Base-by-base conservation (phyloP, 2,113 vertebrate genomes). In the Pachypanchax playfairii region DNA sequence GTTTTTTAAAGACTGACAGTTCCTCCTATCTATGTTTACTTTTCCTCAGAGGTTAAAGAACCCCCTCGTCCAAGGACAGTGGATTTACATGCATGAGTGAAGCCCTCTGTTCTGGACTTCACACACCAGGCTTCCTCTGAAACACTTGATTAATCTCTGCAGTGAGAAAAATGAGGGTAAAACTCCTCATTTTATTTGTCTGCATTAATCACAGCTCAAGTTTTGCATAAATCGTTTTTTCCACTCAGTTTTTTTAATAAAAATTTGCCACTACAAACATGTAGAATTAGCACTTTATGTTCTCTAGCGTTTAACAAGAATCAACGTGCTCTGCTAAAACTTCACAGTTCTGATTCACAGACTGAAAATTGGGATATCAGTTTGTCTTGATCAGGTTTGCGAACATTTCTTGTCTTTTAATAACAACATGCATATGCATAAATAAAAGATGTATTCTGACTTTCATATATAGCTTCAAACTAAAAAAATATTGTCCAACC, bases 241-340 rank as follows among this genome's bases (percentile, higher is more conserved):
- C 25, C 35, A 21, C 31, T 63, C 48, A 39, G 33, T 55, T 20
- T 28, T 31, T 38, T 22, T 29, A 29, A 49, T 33, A 33, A 11
- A 28, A 20, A 49, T 69, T 43, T 57, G 24, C 13, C 64, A 65
- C 79, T 65, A 50, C 73, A 62, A 20, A 68, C 33, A 33, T 49
- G 61, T 65, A 46, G 60, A 82, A 63, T 70, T 58, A 42, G n/a
- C 39, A 53, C 46, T 65, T 80, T 76, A 67, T 58, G 50, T 4
- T 58, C 57, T 60, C 28, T 25, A 67, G 58, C 60, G 15, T 36
- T 38, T 17, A 35, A 36, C 33, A 42, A 77, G 50, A 70, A 56
- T 74, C 68, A 1, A n/a, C n/a, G n/a, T n/a, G n/a, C n/a, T n/a
- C n/a, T n/a, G n/a, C n/a, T 28, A 62, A 42, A 42, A 42, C n/a